Conservation (phyloP, 1,140 invertebrate species). For the Elymnias hypermnestra region DNA sequence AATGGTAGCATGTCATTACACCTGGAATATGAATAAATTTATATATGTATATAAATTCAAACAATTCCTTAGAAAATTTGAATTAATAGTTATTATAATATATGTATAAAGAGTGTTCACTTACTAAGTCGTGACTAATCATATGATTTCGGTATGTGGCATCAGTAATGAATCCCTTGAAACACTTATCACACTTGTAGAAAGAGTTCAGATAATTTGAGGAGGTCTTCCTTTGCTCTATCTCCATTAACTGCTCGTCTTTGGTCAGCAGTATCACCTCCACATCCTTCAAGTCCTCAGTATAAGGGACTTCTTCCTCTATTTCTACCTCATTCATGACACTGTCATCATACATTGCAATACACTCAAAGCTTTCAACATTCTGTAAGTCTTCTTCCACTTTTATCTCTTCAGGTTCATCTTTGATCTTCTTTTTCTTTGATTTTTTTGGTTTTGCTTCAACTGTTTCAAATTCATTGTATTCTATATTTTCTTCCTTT, state of each 20-base stretch:
- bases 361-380: too few relatives aligned
- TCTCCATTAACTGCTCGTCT: conserved; percentile 40
- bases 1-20: too few relatives aligned
- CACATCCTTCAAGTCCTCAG: conserved; percentile 23
- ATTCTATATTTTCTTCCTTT: conserved; percentile 15
- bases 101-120: too few relatives aligned
- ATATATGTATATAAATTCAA: too few relatives aligned
- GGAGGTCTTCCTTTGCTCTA: conserved; percentile 32
- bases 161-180: conserved; percentile 40
- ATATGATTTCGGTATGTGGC: conserved; percentile 44
- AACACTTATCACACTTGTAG: conserved; percentile 50
- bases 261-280: conserved; percentile 32
- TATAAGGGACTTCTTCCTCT: neutral
- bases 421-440: conserved; percentile 16
- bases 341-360: neutral
- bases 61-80: too few relatives aligned
- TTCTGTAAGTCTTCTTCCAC: too few relatives aligned
- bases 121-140: conserved; percentile 39
- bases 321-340: conserved; percentile 7
- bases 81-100: too few relatives aligned
- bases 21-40: too few relatives aligned
- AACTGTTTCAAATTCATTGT: conserved; percentile 4
- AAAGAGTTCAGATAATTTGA: conserved; percentile 39
- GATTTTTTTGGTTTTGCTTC: conserved; percentile 1
- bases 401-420: conserved; percentile 4